Base-by-base conservation (phyloP, 53 echinoderm and acorn worm genomes). In the Temnopleurus reevesii region DNA sequence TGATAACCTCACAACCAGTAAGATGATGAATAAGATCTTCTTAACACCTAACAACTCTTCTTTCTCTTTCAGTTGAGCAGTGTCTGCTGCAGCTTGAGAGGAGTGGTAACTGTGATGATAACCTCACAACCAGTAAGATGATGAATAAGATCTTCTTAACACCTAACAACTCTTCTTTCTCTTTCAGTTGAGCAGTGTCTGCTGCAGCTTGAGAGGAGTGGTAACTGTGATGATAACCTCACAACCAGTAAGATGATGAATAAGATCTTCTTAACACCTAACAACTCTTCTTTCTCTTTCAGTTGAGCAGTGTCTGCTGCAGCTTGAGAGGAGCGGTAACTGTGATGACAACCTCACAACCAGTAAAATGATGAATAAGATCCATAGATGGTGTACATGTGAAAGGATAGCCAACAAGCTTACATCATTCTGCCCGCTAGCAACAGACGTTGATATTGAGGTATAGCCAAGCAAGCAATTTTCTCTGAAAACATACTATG, bases 321-420 rank as follows among this genome's bases (percentile, higher is more conserved):
- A 29, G 17, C 53, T 87, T 34, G 71, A 71, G 35, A 6, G 43
- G n/a, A 26, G 46, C 1, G 17, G 13, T 30, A 23, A 43, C 38
- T 87, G 88, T 53, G 71, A 64, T 2, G 88, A 87, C 12, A 87
- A 71, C 88, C 71, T 87, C 15, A 66, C 66, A 21, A 66, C 31
- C 12, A 23, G 5, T 49, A 65, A 30, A 18, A 87, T 87, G 71
- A 49, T 15, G 30, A 87, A 87, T 33, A 87, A 45, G 36, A 87
- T 87, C 47, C 71, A 64, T 31, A 29, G 88, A 44, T 87, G 88
- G 88, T 46, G 45, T 17, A 33, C 53, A 6, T 87, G 88, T 33
- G 46, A 45, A 0, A 87, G 30, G 25, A 87, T 86, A 8, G 49
- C 88, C 15, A 1, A 23, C 51, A 87, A 87, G 15, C 71, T 87